Conservation (phyloP, 2,888 invertebrate species). For the Ectemnius continuus region DNA sequence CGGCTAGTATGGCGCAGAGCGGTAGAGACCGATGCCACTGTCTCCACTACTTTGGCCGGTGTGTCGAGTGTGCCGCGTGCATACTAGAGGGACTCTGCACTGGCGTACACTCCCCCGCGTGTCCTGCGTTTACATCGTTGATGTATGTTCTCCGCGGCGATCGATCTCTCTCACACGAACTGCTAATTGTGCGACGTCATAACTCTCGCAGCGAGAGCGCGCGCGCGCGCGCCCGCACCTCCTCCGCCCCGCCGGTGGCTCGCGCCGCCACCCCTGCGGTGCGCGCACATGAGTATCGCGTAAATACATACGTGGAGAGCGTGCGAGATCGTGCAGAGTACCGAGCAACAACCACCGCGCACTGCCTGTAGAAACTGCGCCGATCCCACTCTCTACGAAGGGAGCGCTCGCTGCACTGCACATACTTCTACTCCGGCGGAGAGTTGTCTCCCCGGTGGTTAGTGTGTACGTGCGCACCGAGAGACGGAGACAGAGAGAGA, state of each 20-base stretch:
- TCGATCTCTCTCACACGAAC: conserved; percentile 78
- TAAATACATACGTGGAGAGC: neutral
- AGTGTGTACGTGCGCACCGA: too few species aligned
- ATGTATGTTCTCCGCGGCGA: conserved; percentile 76
- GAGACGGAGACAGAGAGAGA: too few species aligned
- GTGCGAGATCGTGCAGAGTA: too few species aligned
- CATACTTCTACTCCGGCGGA: too few species aligned
- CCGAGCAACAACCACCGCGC: conserved; percentile 23
- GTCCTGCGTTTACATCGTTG: conserved; percentile 73
- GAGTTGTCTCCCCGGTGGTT: too few species aligned
- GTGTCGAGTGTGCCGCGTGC: conserved; percentile 10
- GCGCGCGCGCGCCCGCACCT: conserved; percentile 47
- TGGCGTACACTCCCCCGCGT: conserved; percentile 56
- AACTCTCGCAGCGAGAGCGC: conserved; percentile 70
- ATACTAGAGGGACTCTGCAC: conserved; percentile 41
- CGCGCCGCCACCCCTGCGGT: conserved; percentile 47
- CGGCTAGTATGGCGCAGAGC: too few species aligned
- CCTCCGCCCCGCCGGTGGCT: conserved; percentile 16
- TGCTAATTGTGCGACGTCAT: conserved; percentile 78
- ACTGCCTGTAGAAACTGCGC: conserved; percentile 3
- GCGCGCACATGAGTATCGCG: conserved; percentile 32
- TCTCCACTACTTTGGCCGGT: neutral
- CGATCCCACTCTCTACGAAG: too few species aligned
- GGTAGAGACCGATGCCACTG: too few species aligned
- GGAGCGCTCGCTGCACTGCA: too few species aligned